These are phyloP conservation scores for Danio albolineatus DNA, from an alignment of 2,797 vertebrate genomes.

Conservation along the genomic window DNA sequence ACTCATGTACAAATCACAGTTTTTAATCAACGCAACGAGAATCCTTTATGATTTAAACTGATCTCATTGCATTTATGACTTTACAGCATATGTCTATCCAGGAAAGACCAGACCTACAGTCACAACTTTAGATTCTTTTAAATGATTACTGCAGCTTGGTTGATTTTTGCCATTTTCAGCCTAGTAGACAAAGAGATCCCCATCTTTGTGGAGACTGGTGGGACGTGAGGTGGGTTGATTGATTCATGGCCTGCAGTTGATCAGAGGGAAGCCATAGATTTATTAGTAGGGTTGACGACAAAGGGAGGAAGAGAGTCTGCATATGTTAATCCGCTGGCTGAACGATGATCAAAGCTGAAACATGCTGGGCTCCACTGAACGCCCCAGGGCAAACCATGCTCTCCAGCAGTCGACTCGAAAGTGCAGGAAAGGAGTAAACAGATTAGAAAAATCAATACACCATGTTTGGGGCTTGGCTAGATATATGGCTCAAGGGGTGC, in stretches of 20 bases:
- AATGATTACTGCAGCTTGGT: neutral
- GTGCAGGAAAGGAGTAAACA: constrained; percentile 78
- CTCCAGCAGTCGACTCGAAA: constrained; percentile 75
- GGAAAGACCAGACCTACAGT: neutral
- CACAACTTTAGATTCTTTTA: neutral
- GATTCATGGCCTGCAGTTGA: constrained; percentile 63
- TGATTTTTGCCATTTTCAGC: constrained; percentile 1
- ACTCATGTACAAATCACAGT: too few species aligned
- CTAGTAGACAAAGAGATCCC: constrained; percentile 20
- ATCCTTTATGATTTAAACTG: neutral
- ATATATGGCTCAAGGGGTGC: constrained; percentile 59
- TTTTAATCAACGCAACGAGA: neutral
- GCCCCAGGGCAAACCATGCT: constrained; percentile 83
- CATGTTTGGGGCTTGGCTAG: constrained; percentile 65
- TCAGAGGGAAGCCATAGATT: constrained; percentile 75
- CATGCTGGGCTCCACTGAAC: constrained; percentile 86
- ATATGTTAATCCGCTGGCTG: constrained; percentile 84
- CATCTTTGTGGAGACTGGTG: constrained; percentile 1
- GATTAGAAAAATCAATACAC: constrained; percentile 80
- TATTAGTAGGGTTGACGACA: constrained; percentile 81
- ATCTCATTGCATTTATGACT: too few species aligned
- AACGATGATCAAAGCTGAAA: constrained; percentile 87
- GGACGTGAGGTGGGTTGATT: constrained; percentile 48
- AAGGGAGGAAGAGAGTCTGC: constrained; percentile 82
- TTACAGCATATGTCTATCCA: neutral